Evolutionary conservation across 2,797 vertebrate genomes (phyloP).

Genomic region (Ctenochaetus hawaiiensis): DNA sequence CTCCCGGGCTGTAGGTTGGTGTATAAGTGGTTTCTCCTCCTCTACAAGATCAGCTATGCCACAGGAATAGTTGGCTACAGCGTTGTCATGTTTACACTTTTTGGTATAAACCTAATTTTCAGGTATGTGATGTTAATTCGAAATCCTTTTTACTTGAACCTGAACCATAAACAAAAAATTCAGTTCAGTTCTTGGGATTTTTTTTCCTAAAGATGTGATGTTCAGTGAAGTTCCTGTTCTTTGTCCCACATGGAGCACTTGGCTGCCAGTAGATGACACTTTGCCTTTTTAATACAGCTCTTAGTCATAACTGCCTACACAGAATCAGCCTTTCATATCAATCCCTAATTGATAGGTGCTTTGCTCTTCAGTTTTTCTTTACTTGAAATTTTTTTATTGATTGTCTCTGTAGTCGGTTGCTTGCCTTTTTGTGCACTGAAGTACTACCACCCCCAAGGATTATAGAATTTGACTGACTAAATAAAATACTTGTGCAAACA

Average conservation of each 20-base stretch:
- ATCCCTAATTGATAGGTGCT: background rate
- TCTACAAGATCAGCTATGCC: constrained; percentile 99
- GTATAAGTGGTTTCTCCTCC: constrained; percentile 98
- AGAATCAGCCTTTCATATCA: background rate
- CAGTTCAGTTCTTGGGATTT: too few relatives aligned
- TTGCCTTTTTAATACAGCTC: too few relatives aligned
- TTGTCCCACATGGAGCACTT: too few relatives aligned
- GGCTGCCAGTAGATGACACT: too few relatives aligned
- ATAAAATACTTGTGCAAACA: constrained; percentile 3
- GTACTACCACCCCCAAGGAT: background rate
- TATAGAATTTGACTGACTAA: background rate
- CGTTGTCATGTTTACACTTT: constrained; percentile 98
- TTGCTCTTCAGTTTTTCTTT: background rate
- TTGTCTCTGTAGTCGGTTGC: background rate
- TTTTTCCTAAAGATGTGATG: too few relatives aligned
- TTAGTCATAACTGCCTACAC: background rate
- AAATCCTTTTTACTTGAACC: background rate
- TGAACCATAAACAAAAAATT: background rate
- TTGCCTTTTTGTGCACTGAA: background rate
- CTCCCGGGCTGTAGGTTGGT: constrained; percentile 87
- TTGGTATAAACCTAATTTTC: constrained; percentile 97
- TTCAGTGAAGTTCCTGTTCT: too few relatives aligned
- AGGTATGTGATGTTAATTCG: constrained; percentile 85
- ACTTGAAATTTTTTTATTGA: background rate
- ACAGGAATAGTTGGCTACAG: constrained; percentile 96